Conservation (phyloP, 2,797 vertebrate genomes). For the Poeciliopsis paucimaculata region DNA sequence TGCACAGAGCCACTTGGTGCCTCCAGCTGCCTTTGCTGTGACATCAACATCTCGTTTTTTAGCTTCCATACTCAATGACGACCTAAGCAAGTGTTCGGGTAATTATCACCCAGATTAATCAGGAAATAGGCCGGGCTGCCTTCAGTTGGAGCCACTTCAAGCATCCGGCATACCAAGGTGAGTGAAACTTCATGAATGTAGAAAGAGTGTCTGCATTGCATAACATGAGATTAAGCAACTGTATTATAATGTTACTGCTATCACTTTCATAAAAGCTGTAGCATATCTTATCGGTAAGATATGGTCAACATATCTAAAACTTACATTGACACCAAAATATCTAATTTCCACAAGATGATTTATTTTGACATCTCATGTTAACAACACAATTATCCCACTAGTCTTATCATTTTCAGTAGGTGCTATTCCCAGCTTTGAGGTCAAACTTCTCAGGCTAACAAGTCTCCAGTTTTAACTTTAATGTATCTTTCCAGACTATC, state of each 20-base stretch:
- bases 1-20: not conserved
- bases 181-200: not conserved
- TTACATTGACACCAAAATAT: not conserved
- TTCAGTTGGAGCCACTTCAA: not conserved
- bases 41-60: not conserved
- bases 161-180: not conserved
- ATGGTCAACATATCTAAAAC: not conserved
- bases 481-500: not conserved
- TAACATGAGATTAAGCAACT: not conserved
- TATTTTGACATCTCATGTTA: not conserved
- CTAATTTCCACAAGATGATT: not conserved
- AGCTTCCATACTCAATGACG: not conserved
- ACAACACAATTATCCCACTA: not conserved
- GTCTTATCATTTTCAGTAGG: not conserved
- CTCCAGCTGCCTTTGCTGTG: not conserved
- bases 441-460: not conserved
- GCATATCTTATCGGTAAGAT: not conserved
- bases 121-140: not conserved
- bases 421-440: not conserved
- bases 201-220: not conserved
- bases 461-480: not conserved
- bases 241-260: not conserved
- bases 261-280: not conserved
- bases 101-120: not conserved
- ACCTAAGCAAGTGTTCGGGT: not conserved